phyloP scores from a whole-genome alignment of 64 coral and sea anemone species.

The Dendronephthya gigantea region DNA sequence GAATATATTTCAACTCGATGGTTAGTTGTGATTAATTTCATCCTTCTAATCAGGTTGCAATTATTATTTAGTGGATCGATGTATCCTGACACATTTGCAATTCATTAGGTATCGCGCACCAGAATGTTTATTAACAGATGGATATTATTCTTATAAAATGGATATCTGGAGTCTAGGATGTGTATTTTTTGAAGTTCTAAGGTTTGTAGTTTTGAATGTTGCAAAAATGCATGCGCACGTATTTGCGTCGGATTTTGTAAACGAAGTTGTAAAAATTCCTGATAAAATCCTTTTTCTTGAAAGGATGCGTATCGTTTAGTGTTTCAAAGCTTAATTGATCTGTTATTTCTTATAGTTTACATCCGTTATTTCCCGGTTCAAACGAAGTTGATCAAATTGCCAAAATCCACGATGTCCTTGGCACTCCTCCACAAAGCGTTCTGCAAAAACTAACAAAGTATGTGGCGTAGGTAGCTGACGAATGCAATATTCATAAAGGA shows the following conservation, averaged over 20 bases:
- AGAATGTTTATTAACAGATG: conserved; percentile 90
- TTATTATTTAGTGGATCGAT: not conserved
- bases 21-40: not conserved
- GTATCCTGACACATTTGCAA: no score
- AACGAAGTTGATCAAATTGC: conserved; percentile 99
- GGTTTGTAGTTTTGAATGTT: no score
- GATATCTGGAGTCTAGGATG: conserved; percentile 98
- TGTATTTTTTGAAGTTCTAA: conserved; percentile 98
- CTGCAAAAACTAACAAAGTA: conserved; percentile 94
- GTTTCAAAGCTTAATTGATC: not conserved
- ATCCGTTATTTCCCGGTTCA: conserved; percentile 89
- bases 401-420: conserved; percentile 78
- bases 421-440: conserved; percentile 66
- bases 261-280: no score
- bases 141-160: conserved; percentile 96
- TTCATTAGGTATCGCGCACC: conserved; percentile 94
- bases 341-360: conserved; percentile 54
- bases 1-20: conserved; percentile 98
- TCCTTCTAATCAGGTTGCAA: not conserved
- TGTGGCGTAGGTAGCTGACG: conserved; percentile 2
- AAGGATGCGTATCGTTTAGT: no score
- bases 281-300: no score
- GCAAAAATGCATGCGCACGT: no score
- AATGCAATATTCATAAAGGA: not conserved
- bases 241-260: no score